Evolutionary conservation across 2,888 invertebrate species (phyloP).

Genomic region (Galeruca laticollis): DNA sequence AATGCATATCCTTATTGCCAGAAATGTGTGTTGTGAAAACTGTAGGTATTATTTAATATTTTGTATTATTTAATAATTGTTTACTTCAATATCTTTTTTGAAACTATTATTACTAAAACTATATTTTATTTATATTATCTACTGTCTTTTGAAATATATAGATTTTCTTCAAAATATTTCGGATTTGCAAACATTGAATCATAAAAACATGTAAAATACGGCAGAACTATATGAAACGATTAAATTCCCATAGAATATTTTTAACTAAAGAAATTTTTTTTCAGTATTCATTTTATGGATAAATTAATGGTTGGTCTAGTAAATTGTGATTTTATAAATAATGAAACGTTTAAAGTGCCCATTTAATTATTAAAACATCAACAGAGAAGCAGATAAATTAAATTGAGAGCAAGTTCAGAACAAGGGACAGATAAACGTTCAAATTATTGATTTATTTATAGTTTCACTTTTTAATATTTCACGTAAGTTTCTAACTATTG

Average conservation of each 20-base stretch:
- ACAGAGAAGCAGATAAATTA: conserved; percentile 59
- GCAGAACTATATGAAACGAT: background rate
- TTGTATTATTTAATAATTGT: too few species aligned
- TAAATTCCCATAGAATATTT: background rate
- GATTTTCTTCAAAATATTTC: too few species aligned
- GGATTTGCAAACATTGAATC: too few species aligned
- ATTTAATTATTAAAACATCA: conserved; percentile 2
- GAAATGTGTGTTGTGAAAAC: too few species aligned
- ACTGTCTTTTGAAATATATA: background rate
- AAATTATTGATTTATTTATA: conserved; percentile 64
- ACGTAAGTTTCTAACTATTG: conserved; percentile 29
- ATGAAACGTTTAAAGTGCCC: background rate
- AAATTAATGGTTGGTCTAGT: background rate
- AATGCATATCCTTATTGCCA: too few species aligned
- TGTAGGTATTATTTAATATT: too few species aligned
- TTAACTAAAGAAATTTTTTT: background rate
- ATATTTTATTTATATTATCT: too few species aligned
- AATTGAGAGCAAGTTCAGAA: conserved; percentile 50
- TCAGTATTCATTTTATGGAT: background rate
- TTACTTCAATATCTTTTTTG: too few species aligned
- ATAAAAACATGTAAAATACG: background rate
- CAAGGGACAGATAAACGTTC: conserved; percentile 58
- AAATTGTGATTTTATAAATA: conserved; percentile 5
- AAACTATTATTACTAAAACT: too few species aligned
- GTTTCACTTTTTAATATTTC: conserved; percentile 26